phyloP scores from a whole-genome alignment of 2,113 vertebrate species.

The Oceanodroma tethys region DNA sequence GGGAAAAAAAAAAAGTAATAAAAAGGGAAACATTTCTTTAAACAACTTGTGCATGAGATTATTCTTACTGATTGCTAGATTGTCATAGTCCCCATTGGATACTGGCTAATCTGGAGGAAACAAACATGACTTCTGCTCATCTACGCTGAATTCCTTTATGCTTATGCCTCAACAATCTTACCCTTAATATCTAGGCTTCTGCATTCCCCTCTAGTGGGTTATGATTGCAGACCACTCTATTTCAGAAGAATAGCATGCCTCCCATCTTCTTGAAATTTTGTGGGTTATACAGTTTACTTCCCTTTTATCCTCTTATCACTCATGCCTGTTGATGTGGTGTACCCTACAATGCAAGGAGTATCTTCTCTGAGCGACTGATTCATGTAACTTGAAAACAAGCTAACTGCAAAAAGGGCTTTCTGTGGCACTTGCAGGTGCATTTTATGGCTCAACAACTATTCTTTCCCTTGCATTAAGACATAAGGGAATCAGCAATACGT shows the following conservation, averaged over 20 bases:
- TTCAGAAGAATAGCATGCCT: background rate
- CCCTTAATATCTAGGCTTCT: background rate
- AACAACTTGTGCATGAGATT: background rate
- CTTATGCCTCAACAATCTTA: background rate
- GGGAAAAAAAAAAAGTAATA: too few species aligned
- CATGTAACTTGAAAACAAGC: background rate
- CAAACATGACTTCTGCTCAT: background rate
- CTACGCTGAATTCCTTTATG: background rate
- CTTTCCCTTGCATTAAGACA: background rate
- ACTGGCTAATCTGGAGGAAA: background rate
- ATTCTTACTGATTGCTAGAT: background rate
- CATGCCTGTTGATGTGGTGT: background rate
- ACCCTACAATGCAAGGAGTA: background rate
- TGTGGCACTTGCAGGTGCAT: background rate
- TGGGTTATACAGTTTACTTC: background rate
- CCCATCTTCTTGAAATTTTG: background rate
- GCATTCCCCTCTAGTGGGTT: background rate
- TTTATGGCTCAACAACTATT: background rate
- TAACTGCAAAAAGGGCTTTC: background rate
- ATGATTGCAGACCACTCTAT: background rate
- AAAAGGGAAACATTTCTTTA: background rate
- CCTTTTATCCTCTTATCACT: background rate
- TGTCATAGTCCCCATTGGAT: background rate
- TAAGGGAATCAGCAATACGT: background rate
- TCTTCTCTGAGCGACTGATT: background rate